These are phyloP conservation scores for Peromyscus attwateri DNA, from an alignment of 2,797 vertebrate genomes.

Conservation along the genomic window DNA sequence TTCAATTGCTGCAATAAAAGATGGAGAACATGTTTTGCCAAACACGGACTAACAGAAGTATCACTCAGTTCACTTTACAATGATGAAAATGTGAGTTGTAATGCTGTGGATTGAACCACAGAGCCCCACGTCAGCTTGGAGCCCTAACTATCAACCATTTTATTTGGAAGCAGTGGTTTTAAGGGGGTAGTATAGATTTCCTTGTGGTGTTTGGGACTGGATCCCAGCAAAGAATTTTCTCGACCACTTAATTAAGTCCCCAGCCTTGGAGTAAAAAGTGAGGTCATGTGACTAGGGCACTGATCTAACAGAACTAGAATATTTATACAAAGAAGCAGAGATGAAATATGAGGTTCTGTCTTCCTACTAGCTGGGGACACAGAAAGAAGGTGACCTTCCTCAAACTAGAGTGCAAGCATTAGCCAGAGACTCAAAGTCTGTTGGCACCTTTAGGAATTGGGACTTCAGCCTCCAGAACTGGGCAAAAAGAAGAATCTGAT, in stretches of 20 bases:
- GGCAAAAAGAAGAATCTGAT: slow-evolving; percentile 21
- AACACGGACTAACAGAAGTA: not conserved
- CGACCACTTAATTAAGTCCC: not conserved
- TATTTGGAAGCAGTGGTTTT: not conserved
- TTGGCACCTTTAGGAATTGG: not conserved
- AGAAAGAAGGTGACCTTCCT: not conserved
- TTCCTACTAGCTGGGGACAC: not conserved
- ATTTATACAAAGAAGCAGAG: not conserved
- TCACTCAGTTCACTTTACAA: not conserved
- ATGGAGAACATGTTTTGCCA: not conserved
- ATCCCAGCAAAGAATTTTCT: not conserved
- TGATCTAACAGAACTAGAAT: not conserved
- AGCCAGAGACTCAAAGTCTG: not conserved
- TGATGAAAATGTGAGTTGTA: not conserved
- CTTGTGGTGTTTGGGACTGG: not conserved
- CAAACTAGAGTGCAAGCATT: not conserved
- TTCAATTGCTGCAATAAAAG: slow-evolving; percentile 5
- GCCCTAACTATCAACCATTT: rapidly evolving
- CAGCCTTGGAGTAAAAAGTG: not conserved
- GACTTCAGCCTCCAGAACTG: not conserved
- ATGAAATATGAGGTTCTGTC: not conserved
- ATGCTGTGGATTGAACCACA: not conserved
- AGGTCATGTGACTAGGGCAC: rapidly evolving
- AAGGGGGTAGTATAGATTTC: not conserved
- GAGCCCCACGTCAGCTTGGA: not conserved